Conservation (phyloP, 2,797 vertebrate genomes). For the Acropternis orthonyx region DNA sequence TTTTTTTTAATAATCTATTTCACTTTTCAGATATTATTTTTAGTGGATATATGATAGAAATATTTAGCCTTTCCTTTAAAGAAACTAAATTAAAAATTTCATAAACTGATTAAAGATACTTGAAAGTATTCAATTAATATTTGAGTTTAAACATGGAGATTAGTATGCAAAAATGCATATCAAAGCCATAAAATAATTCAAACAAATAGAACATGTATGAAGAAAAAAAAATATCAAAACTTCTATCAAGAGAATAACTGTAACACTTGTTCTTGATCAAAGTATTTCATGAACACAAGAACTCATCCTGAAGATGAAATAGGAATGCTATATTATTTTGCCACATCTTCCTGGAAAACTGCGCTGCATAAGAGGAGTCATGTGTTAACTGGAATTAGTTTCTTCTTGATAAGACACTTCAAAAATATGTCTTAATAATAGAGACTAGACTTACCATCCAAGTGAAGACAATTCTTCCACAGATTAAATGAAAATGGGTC, state of each 20-base stretch:
- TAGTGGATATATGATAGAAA: neutral
- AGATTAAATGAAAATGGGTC: neutral
- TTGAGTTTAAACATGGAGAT: neutral
- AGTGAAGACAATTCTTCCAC: neutral
- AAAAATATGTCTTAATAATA: neutral
- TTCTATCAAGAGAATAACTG: neutral
- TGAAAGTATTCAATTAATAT: neutral
- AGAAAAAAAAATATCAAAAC: neutral
- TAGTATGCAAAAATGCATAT: neutral
- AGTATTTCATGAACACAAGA: neutral
- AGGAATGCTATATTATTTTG: neutral
- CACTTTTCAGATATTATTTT: neutral
- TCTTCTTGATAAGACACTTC: neutral
- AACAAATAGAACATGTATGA: neutral
- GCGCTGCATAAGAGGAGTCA: neutral
- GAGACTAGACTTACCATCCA: neutral
- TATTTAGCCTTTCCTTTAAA: neutral
- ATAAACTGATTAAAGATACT: neutral
- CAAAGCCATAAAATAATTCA: neutral
- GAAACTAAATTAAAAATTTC: neutral
- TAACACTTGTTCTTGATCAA: neutral
- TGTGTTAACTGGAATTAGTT: neutral
- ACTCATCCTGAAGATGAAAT: neutral
- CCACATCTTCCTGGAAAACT: neutral
- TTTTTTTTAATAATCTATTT: neutral